Evolutionary conservation across 2,888 invertebrate species (phyloP), one percentile per base, ranked within the genome.

Genomic region (Steromphala cineraria): DNA sequence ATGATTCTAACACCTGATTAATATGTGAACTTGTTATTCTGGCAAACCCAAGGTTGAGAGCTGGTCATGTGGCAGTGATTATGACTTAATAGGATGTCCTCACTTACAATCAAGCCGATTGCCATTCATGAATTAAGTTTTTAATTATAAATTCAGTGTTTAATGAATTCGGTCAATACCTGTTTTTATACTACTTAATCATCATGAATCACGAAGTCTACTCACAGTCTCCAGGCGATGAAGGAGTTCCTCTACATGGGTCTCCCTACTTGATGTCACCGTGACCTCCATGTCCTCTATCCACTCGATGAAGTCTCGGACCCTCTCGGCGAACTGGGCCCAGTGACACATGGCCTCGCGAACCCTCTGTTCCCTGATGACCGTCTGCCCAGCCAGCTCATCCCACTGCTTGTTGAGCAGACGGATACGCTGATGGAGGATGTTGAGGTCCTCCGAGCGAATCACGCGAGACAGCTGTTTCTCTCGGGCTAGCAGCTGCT

Each of bases 401-500:
- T 90, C 89, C 93, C 92, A 93, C 83, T 92, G 92, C 84, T 92
- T 93, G 85, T 90, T 89, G 15, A 93, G 87, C 62, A 93, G 89
- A 13, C 87, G 83, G 28, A 92, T 90, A 31, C 93, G 86, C 83
- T 93, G 91, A 75, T 89, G 90, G 36, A 93, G 87, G 21, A 93
- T 85, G 78, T 89, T 88, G 71, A 92, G 84, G 84, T 92, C 93
- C 75, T 92, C 91, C n/a, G 91, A 85, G 74, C 89, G 89, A 15
- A 93, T 85, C 28, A 87, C 79, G 31, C 82, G 83, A 36, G 87
- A 83, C 53, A 93, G 84, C 67, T 86, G 85, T 80, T 81, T 86
- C 80, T 92, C 90, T 67, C 86, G 86, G 28, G 85, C 86, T 8
- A 89, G 81, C 55, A 93, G 87, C 5, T 83, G 76, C 67, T 89